Base-by-base conservation (phyloP, 1,140 invertebrate genomes). In the Amphibalanus amphitrite region DNA sequence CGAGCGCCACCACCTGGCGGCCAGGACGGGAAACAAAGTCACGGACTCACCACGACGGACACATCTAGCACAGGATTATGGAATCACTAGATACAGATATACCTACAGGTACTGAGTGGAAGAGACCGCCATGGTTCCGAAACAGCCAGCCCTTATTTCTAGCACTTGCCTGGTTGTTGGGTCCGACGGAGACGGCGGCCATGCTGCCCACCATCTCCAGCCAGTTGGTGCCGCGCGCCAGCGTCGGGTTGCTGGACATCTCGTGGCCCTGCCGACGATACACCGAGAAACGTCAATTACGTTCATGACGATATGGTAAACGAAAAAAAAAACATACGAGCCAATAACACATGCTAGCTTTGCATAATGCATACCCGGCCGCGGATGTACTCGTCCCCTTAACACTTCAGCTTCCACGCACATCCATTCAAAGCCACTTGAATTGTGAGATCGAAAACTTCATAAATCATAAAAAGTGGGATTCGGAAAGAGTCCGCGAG, bases 141-240 rank as follows among this genome's bases (percentile, higher is more conserved):
- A n/a, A 26, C 40, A 26, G 8, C 3, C 17, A 0, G 69, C 38
- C n/a, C 6, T 13, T 25, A 28, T 10, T 25, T 10, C 47, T 8
- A 38, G n/a, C 6, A 40, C 85, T 86, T 73, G 88, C 87, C 84
- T 95, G 92, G 83, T 95, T 92, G 81, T 91, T 91, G 3, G 87
- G 84, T 29, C 90, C 89, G 65, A 95, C 89, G 25, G 91, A 91
- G 71, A 95, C 84, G 73, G 88, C 81, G 30, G 86, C 84, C 85
- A 95, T 90, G 79, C 88, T 87, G 38, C 89, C 91, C 28, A 82
- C 79, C 80, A 84, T 83, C 74, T 82, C 77, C 20, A 76, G 88
- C 88, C 86, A 95, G 87, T 84, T 90, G 20, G 87, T 73, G 88
- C 86, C 92, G 38, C 70, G 74, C 8, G 69, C 33, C 28, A 70